Base-by-base conservation (phyloP, 1,140 invertebrate species). In the Coboldia fuscipes region DNA sequence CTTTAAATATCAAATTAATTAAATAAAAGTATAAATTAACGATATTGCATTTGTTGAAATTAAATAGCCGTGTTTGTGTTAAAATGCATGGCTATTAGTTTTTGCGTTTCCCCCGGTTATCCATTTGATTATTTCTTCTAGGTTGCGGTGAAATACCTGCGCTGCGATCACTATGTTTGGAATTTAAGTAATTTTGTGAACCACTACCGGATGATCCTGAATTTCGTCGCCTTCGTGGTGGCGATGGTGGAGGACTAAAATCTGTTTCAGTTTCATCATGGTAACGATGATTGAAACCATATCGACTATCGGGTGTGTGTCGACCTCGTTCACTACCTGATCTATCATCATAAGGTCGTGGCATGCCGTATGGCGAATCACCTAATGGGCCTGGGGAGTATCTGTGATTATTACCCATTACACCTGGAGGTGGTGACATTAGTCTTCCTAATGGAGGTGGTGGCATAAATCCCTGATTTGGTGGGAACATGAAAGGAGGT, bases 371-470 rank as follows among this genome's bases (percentile, higher is more conserved):
- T 28, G 45, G 46, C 32, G 40, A 41, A 21, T 49, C 43, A 16
- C 27, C 24, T n/a, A 28, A 13, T 7, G 12, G 15, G 24, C n/a
- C 18, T 17, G 51, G 51, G 10, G 51, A 50, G 21, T 50, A 54
- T 22, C 51, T 48, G 47, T 50, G 50, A 33, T 36, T 28, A 4
- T 39, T 26, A 14, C 14, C 24, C 15, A 19, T 31, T 9, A 39
- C 23, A 7, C 48, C 45, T 15, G 50, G 47, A 6, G 68, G 68
- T 3, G 68, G 68, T 4, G 70, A 72, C 4, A 70, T 69, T 47
- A 72, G 56, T 33, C 70, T 56, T 4, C 68, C 70, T 16, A 44
- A 44, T 29, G 40, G 40, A 36, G 57, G 58, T 5, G 55, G 57
- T 28, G 57, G 57, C 37, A 58, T 50, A 35, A 54, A 35, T 27